Evolutionary conservation across 2,113 vertebrate species (phyloP).

Genomic region (Tetrao urogallus): DNA sequence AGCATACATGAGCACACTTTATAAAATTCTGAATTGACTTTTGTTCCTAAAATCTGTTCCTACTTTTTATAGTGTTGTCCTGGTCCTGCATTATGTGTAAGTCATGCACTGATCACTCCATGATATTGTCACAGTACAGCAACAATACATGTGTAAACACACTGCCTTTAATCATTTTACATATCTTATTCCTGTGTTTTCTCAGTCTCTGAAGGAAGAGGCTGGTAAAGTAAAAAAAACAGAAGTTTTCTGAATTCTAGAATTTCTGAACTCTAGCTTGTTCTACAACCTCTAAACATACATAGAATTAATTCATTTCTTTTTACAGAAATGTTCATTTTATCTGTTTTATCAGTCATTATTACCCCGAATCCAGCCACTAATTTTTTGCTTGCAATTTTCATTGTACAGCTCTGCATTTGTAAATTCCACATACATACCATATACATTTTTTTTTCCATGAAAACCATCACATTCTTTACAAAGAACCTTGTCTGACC

Average conservation of each 20-base stretch:
- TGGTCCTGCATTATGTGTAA: neutral
- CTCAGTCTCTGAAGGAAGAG: neutral
- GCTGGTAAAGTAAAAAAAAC: neutral
- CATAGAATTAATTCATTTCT: neutral
- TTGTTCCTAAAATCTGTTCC: neutral
- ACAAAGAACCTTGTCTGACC: neutral
- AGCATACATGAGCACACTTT: neutral
- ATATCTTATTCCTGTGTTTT: neutral
- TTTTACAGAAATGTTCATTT: neutral
- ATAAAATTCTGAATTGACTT: neutral
- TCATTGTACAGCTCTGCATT: neutral
- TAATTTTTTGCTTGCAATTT: neutral
- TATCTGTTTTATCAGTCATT: neutral
- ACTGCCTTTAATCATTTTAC: neutral
- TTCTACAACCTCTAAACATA: neutral
- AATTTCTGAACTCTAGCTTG: neutral
- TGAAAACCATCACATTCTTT: neutral
- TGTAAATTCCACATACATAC: neutral
- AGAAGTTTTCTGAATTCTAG: neutral
- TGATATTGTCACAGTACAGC: neutral
- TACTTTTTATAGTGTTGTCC: neutral
- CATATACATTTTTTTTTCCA: neutral
- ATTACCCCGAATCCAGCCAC: neutral
- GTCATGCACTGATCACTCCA: neutral
- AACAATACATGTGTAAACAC: neutral